A percentile compares a stretch with the other conserved stretches of the same genome.
These are phyloP conservation scores for Panthera tigris DNA, from an alignment of 2,113 vertebrate genomes.

Conservation along the genomic window DNA sequence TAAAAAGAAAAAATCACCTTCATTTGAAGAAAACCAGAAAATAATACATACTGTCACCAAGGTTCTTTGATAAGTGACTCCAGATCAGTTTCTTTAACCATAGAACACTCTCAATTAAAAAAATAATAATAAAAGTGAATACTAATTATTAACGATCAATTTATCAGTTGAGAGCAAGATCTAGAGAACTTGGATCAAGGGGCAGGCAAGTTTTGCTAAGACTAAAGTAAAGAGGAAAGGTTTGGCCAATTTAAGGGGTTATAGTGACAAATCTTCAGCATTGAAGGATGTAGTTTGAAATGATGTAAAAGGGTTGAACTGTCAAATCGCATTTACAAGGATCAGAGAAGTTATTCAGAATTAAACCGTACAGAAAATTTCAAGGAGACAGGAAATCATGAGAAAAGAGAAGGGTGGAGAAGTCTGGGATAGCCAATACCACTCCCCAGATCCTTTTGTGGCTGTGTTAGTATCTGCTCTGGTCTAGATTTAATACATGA, in stretches of 20 bases:
- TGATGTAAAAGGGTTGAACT: background rate
- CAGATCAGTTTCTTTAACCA: background rate
- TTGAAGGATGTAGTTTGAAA: background rate
- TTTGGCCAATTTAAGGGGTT: background rate
- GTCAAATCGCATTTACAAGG: background rate
- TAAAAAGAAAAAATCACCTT: background rate
- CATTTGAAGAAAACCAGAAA: background rate
- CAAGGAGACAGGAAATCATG: background rate
- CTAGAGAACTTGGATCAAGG: background rate
- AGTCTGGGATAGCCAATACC: background rate
- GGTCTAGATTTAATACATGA: background rate
- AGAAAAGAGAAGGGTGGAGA: background rate
- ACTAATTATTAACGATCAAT: background rate
- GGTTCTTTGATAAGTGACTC: background rate
- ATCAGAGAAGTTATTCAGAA: background rate
- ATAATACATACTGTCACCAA: background rate
- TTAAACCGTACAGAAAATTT: constrained; percentile 6
- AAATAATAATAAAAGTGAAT: background rate
- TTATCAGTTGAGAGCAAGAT: background rate
- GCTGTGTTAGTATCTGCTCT: background rate
- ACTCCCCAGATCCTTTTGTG: background rate
- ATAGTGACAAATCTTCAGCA: background rate
- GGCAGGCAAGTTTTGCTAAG: background rate
- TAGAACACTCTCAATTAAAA: background rate
- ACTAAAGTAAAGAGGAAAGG: background rate